Evolutionary conservation across 2,797 vertebrate species (phyloP).

Genomic region (Sylvilagus floridanus): DNA sequence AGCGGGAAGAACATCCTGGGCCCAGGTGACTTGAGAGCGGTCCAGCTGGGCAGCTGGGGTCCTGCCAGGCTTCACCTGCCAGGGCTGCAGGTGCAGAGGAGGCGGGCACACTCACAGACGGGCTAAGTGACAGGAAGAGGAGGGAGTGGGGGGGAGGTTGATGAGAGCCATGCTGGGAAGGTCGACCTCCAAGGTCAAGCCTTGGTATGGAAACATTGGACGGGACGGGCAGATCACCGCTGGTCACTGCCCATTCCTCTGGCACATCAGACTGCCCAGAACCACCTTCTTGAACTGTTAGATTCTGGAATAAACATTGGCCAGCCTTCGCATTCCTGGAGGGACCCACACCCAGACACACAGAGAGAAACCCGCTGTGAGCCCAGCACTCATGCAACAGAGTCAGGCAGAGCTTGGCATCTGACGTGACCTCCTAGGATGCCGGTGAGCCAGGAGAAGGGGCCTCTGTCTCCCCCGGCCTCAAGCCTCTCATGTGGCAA

Average conservation of each 20-base stretch:
- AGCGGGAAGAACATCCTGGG: background rate
- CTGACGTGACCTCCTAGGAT: no score
- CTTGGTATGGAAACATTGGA: background rate
- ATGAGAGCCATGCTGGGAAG: background rate
- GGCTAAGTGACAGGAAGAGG: no score
- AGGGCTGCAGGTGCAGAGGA: no score
- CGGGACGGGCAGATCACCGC: background rate
- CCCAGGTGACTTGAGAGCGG: background rate
- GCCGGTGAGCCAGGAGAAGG: background rate
- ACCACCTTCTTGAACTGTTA: constrained; percentile 17
- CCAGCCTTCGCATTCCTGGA: background rate
- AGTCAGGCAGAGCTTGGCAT: no score
- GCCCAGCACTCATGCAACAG: background rate
- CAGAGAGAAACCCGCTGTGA: background rate
- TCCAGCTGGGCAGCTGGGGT: background rate
- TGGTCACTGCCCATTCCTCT: background rate
- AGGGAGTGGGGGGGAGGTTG: background rate
- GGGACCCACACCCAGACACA: background rate
- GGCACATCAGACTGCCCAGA: background rate
- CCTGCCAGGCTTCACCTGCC: background rate
- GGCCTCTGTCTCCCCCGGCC: background rate
- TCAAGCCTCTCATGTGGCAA: constrained; percentile 9
- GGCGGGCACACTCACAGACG: no score
- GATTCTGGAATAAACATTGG: constrained; percentile 42
- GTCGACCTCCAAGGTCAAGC: background rate